Base-by-base conservation (phyloP, 1,140 invertebrate genomes). In the Callitettix versicolor region DNA sequence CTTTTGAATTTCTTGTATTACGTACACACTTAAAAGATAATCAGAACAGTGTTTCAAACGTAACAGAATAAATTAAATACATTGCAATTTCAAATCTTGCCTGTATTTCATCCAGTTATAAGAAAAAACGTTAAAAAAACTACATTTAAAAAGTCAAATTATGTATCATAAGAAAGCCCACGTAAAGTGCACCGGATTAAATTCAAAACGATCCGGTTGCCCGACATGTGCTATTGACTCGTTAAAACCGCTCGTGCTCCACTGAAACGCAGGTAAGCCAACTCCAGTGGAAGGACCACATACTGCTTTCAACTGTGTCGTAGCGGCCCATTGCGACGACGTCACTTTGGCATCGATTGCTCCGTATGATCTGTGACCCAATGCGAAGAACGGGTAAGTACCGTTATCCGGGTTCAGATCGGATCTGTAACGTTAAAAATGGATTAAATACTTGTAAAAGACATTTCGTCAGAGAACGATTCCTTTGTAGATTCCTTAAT, bases 341-440 rank as follows among this genome's bases (percentile, higher is more conserved):
- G 68, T 73, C 44, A 80, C 72, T 72, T 85, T 85, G 61, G 78
- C 76, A 68, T 85, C 83, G 12, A 76, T 81, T 33, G 74, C 79
- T 60, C 79, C 82, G 68, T 83, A 79, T 56, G 72, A 71, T 52
- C 80, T 67, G 66, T 83, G 80, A n/a, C 79, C 79, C 41, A 85
- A 68, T 15, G 78, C 74, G 2, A 65, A 66, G 66, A 84, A 78
- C 17, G 82, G 81, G 65, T 82, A 85, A 20, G 72, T 79, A 22
- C 83, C 83, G 60, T 78, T 77, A 2, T 69, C 72, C 0, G 79
- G 79, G 68, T 87, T 86, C 36, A 86, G 70, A 67, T 87, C 85
- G 68, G 76, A 75, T 43, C 84, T 55, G 18, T 3, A 55, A 55
- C n/a, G n/a, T 30, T 30, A 3, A 30, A 30, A 30, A 30, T 30